Evolutionary conservation across 2,797 vertebrate species (phyloP).

Genomic region (Passerculus sandwichensis): DNA sequence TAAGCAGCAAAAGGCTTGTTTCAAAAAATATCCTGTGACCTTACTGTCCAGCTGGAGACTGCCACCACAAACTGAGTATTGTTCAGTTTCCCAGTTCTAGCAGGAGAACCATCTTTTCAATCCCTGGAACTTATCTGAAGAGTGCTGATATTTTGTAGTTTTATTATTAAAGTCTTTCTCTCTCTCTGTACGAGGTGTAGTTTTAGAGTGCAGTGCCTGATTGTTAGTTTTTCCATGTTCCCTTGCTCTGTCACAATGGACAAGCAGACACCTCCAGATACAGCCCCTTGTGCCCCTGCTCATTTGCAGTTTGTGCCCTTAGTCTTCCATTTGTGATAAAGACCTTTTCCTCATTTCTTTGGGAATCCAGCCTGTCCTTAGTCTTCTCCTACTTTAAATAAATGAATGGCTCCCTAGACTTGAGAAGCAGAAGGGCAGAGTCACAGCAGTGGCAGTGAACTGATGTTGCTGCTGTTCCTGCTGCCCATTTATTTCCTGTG

Average conservation of each 20-base stretch:
- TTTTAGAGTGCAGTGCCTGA: fast-evolving
- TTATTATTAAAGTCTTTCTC: background rate
- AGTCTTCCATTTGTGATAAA: constrained; percentile 2
- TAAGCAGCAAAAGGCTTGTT: background rate
- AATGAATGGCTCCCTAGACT: background rate
- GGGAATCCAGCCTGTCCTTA: background rate
- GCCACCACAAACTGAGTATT: background rate
- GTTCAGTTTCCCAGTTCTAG: background rate
- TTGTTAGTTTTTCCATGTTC: background rate
- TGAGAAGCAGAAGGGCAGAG: constrained; percentile 18
- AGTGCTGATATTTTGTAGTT: background rate
- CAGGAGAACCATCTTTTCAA: background rate
- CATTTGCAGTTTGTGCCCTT: background rate
- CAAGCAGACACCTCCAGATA: background rate
- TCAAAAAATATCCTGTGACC: background rate
- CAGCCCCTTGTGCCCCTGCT: background rate
- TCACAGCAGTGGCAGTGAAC: background rate
- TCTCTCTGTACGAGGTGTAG: background rate
- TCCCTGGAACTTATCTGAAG: background rate
- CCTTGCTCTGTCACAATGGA: background rate
- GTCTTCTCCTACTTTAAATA: background rate
- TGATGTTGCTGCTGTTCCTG: background rate
- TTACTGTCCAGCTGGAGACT: background rate
- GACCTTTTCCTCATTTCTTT: background rate
- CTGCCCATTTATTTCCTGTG: background rate